Evolutionary conservation across 1,140 invertebrate species (phyloP).

Genomic region (Venturia canescens): DNA sequence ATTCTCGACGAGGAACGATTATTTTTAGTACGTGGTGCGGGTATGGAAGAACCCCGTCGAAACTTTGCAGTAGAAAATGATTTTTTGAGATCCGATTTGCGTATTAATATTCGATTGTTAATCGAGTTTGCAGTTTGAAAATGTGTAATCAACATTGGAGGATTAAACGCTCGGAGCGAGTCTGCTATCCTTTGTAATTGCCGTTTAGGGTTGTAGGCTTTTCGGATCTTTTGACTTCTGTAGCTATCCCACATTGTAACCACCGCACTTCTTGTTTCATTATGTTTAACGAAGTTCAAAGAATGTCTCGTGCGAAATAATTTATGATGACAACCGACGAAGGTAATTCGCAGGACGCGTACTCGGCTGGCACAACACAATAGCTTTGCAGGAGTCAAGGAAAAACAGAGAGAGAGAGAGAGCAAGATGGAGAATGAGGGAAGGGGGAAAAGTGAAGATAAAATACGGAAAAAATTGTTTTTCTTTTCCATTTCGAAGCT

Average conservation of each 20-base stretch:
- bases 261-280: neutral
- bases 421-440: neutral
- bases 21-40: too few relatives aligned
- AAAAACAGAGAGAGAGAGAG: neutral
- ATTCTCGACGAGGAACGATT: too few relatives aligned
- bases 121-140: too few relatives aligned
- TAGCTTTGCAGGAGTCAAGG: neutral
- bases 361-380: too few relatives aligned
- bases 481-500: neutral
- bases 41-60: too few relatives aligned
- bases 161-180: too few relatives aligned
- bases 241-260: neutral
- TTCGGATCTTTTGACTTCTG: neutral
- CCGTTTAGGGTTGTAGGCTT: conserved; percentile 42
- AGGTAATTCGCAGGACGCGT: too few relatives aligned
- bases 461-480: neutral
- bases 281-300: conserved; percentile 2
- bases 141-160: neutral
- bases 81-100: too few relatives aligned
- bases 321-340: neutral
- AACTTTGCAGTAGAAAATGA: too few relatives aligned
- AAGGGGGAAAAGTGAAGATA: neutral
- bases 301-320: neutral
- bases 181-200: neutral
- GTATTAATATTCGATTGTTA: too few relatives aligned